A percentile compares a stretch with the other conserved stretches of the same genome.
Conservation (phyloP, 2,113 vertebrate genomes). For the Leuciscus idus region DNA sequence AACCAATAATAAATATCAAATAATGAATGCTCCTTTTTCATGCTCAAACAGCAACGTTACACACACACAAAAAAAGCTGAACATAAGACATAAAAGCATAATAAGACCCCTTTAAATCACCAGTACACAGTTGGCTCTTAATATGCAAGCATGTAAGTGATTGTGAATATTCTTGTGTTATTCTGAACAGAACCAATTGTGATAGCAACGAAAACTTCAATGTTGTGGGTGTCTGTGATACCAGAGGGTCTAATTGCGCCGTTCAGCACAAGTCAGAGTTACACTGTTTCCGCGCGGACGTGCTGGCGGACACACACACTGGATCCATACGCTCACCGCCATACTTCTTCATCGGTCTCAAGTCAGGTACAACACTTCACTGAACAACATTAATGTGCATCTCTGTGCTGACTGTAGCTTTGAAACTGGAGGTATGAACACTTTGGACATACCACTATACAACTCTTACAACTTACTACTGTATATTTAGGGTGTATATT, state of each 20-base stretch:
- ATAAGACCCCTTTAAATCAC: too few relatives aligned
- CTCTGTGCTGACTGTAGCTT: too few relatives aligned
- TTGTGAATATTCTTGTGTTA: background rate
- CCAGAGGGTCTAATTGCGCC: constrained; percentile 59
- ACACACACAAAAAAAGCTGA: too few relatives aligned
- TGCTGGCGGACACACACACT: constrained; percentile 42
- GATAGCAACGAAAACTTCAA: background rate
- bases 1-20: too few relatives aligned
- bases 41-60: too few relatives aligned
- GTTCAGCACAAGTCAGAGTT: background rate
- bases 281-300: constrained; percentile 59
- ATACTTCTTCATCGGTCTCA: constrained; percentile 55
- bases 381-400: background rate
- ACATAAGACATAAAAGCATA: too few relatives aligned
- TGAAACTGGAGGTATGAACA: background rate
- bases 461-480: background rate
- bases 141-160: background rate
- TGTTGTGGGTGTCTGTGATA: constrained; percentile 56
- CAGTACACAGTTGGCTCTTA: background rate
- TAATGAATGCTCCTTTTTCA: too few relatives aligned
- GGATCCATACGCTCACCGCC: background rate
- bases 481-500: background rate
- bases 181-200: constrained; percentile 36
- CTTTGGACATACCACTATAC: background rate
- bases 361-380: background rate